Conservation (phyloP, 2,797 vertebrate species). For the Peromyscus attwateri region DNA sequence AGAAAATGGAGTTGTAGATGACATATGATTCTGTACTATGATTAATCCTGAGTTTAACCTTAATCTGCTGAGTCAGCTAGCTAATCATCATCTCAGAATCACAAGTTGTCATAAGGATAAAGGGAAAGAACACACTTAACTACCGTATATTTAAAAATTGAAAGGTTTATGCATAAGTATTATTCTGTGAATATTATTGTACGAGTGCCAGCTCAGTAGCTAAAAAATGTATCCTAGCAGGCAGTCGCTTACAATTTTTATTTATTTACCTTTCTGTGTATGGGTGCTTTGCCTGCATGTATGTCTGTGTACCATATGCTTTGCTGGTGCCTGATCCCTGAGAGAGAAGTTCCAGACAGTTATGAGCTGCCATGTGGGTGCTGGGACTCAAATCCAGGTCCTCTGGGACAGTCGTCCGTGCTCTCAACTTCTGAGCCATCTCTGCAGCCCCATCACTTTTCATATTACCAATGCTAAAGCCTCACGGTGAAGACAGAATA, state of each 20-base stretch:
- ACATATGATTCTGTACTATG: background rate
- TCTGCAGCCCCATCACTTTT: background rate
- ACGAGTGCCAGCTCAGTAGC: background rate
- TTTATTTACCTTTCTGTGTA: background rate
- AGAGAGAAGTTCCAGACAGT: background rate
- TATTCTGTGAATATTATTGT: background rate
- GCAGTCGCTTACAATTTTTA: background rate
- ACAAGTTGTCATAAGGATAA: conserved; percentile 20
- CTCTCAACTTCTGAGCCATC: background rate
- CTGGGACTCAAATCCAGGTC: background rate
- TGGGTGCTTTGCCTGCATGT: background rate
- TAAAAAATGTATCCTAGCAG: conserved; percentile 7
- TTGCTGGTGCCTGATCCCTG: background rate
- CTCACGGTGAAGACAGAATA: background rate
- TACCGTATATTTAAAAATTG: conserved; percentile 25
- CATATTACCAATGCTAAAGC: background rate
- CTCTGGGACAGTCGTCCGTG: background rate
- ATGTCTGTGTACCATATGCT: background rate
- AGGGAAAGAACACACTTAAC: background rate
- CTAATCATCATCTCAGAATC: background rate
- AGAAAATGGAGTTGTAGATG: conserved; percentile 19
- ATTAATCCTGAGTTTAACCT: conserved; percentile 16
- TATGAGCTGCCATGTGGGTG: background rate
- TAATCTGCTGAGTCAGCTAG: conserved; percentile 10
- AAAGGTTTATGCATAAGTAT: background rate